Evolutionary conservation across 2,888 invertebrate species (phyloP).

Genomic region (Andrena haemorrhoa): DNA sequence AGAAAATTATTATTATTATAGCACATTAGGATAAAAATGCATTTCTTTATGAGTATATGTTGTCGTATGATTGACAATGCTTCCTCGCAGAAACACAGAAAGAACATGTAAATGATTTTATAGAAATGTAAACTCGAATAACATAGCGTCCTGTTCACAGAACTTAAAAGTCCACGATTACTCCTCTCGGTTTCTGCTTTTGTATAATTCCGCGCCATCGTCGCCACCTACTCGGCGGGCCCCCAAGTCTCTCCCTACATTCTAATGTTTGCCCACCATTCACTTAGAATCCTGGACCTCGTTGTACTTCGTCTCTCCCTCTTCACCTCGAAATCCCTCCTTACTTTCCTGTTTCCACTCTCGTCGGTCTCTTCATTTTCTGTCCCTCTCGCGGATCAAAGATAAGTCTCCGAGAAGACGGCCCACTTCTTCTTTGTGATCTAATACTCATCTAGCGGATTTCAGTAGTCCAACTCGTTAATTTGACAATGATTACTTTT

Average conservation of each 20-base stretch:
- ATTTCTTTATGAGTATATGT: no score
- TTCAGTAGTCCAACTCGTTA: background rate
- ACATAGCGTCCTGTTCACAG: background rate
- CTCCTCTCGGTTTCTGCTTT: constrained; percentile 46
- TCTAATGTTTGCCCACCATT: constrained; percentile 71
- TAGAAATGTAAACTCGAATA: background rate
- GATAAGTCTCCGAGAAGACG: constrained; percentile 43
- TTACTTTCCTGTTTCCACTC: constrained; percentile 18
- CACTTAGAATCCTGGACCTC: constrained; percentile 73
- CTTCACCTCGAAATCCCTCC: constrained; percentile 17
- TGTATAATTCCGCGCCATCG: constrained; percentile 58
- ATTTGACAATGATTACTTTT: constrained; percentile 5
- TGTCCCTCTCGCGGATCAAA: constrained; percentile 18
- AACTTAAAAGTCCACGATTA: constrained; percentile 50
- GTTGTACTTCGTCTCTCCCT: constrained; percentile 54
- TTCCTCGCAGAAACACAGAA: background rate
- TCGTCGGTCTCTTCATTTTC: constrained; percentile 12
- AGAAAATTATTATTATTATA: no score
- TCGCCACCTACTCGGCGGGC: constrained; percentile 48
- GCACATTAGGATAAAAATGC: no score
- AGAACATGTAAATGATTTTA: background rate
- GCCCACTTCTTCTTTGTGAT: constrained; percentile 26
- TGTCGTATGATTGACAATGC: no score
- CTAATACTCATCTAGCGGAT: constrained; percentile 33
- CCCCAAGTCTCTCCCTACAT: constrained; percentile 64